A percentile compares a stretch with the other conserved stretches of the same genome.
phyloP scores from a whole-genome alignment of 1,140 invertebrate species.

The Maconellicoccus hirsutus region DNA sequence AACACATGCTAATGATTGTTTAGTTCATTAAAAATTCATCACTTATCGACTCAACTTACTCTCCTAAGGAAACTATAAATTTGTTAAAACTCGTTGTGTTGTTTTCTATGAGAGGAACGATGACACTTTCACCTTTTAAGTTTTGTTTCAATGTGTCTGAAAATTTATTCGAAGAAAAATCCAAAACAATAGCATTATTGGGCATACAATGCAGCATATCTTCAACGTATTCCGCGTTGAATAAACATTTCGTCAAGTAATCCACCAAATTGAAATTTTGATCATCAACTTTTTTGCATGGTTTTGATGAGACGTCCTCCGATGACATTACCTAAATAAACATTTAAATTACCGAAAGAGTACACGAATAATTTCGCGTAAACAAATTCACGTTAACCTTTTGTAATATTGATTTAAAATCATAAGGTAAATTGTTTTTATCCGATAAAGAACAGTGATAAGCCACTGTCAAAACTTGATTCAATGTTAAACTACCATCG shows the following conservation, averaged over 20 bases:
- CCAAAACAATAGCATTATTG: neutral
- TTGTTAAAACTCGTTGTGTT: neutral
- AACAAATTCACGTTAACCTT: neutral
- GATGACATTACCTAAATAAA: too few species aligned
- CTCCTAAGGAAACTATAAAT: neutral
- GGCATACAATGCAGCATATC: neutral
- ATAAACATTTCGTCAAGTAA: neutral
- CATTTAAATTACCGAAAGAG: too few species aligned
- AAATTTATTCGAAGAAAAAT: neutral
- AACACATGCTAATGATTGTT: too few species aligned
- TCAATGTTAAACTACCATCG: constrained; percentile 68
- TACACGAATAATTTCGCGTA: too few species aligned
- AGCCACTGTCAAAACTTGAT: constrained; percentile 72
- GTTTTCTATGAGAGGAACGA: neutral
- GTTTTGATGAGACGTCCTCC: too few species aligned
- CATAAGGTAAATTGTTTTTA: neutral
- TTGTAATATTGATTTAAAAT: neutral
- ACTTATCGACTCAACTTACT: constrained; percentile 6
- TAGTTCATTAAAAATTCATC: too few species aligned
- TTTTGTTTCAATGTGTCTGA: neutral
- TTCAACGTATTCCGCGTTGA: neutral
- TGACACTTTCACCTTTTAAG: neutral
- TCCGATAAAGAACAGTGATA: constrained; percentile 29
- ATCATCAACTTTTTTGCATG: neutral
- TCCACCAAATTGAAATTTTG: neutral